Percentiles rank a stretch among this genome's conserved stretches.
phyloP scores from a whole-genome alignment of 2,113 vertebrate genomes.

The Psephotus haematonotus region DNA sequence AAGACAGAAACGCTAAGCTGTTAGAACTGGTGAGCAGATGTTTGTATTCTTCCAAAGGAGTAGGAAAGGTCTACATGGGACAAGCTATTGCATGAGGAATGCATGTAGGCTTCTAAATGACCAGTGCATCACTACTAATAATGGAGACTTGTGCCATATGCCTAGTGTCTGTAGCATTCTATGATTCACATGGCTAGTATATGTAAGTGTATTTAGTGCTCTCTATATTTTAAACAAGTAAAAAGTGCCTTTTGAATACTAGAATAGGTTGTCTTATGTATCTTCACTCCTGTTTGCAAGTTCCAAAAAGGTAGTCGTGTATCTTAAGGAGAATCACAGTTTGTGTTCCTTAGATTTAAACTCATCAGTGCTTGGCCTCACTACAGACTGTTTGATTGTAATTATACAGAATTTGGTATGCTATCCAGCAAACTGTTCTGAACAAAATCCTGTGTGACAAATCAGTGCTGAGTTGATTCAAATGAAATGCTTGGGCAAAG shows the following conservation, averaged over 20 bases:
- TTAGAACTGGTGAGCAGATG: not conserved
- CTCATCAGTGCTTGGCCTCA: not conserved
- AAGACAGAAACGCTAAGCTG: not conserved
- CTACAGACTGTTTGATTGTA: not conserved
- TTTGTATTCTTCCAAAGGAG: not conserved
- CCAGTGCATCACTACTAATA: not conserved
- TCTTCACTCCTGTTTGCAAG: not conserved
- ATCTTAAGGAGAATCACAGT: not conserved
- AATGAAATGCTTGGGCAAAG: not conserved
- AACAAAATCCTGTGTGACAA: not conserved
- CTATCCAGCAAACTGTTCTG: not conserved
- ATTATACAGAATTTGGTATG: not conserved
- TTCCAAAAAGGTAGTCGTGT: fast-evolving
- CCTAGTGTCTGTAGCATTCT: not conserved
- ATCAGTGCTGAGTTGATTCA: not conserved
- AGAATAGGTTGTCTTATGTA: not conserved
- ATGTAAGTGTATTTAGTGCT: not conserved
- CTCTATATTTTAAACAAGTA: not conserved
- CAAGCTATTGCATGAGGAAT: not conserved
- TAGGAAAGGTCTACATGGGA: fast-evolving
- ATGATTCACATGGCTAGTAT: not conserved
- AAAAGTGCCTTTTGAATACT: not conserved
- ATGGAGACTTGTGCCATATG: not conserved
- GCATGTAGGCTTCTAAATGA: not conserved
- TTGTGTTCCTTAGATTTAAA: not conserved